Evolutionary conservation across 2,888 invertebrate genomes (phyloP), one percentile per base, ranked within the genome.

Genomic region (Hyppa rectilinea): DNA sequence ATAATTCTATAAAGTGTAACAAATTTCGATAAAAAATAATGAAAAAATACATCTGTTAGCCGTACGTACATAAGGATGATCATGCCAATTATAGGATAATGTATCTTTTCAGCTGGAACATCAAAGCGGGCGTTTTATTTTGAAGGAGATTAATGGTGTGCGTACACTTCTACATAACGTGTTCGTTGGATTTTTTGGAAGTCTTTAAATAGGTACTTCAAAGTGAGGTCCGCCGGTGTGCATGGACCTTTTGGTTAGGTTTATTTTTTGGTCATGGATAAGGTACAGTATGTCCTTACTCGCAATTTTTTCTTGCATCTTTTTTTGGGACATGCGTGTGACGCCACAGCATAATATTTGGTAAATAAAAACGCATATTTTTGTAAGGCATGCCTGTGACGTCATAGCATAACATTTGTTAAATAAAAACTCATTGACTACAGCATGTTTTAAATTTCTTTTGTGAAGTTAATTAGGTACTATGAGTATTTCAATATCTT

Each of bases 111-210:
- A 80, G 45, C 73, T 60, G 77, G 63, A 77, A 81, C 80, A 82
- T 84, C 83, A 83, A 83, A 83, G 85, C 66, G 55, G 67, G 52
- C 71, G 70, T 79, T 82, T 76, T 79, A 84, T 84, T 82, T 83
- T 84, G 73, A 84, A 60, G 68, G 64, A 73, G 77, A 83, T 81
- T 71, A 78, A 78, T 79, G 82, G 72, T 78, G 82, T 71, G 66
- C 66, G 63, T 63, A 77, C 63, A 78, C 64, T 78, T 78, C 38
- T 50, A 64, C 56, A 36, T 31, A 78, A 61, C 53, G 61, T 49
- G 56, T 10, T 66, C 36, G 49, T 20, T 29, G 53, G 47, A 59
- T 61, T 81, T 81, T 70, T 71, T 74, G 52, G 60, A n/a, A 55
- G 26, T 77, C 72, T 78, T 53, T 61, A 81, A 78, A 77, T 78